phyloP scores from a whole-genome alignment of 1,140 invertebrate genomes.

The Mesaphorura yosii region DNA sequence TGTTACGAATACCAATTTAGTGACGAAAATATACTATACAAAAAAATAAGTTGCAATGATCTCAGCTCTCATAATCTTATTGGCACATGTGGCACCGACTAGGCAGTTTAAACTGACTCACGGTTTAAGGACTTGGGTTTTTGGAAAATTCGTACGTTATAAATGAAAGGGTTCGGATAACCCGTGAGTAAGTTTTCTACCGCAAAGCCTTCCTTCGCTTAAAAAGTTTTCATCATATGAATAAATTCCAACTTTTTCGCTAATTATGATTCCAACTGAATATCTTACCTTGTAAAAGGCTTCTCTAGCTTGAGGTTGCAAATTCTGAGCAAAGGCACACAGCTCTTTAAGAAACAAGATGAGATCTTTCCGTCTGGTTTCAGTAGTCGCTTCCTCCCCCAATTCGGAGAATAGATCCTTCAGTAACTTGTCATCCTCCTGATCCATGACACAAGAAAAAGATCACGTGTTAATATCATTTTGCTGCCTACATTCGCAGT shows the following conservation, averaged over 20 bases:
- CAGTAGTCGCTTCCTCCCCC: conserved; percentile 71
- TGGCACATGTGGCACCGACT: conserved; percentile 15
- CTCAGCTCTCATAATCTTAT: conserved; percentile 30
- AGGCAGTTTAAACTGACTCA: not conserved
- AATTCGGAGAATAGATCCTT: conserved; percentile 87
- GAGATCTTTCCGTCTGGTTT: conserved; percentile 79
- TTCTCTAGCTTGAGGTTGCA: conserved; percentile 93
- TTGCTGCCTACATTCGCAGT: too few relatives aligned
- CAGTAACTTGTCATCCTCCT: conserved; percentile 94
- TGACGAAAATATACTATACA: not conserved
- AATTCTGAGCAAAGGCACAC: conserved; percentile 96
- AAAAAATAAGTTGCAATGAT: not conserved
- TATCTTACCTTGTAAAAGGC: conserved; percentile 73
- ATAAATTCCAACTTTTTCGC: not conserved
- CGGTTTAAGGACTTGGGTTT: too few relatives aligned
- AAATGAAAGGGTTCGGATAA: not conserved
- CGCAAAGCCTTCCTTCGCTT: conserved; percentile 4
- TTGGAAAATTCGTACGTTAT: not conserved
- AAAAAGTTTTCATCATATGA: conserved; percentile 16
- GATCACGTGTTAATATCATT: too few relatives aligned
- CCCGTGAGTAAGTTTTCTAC: not conserved
- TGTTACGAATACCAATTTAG: not conserved
- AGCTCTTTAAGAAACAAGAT: conserved; percentile 98
- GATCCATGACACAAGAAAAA: too few relatives aligned
- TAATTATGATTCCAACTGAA: not conserved